These are phyloP conservation scores for Trypoxylus dichotomus DNA, from an alignment of 1,140 invertebrate genomes.

Conservation along the genomic window DNA sequence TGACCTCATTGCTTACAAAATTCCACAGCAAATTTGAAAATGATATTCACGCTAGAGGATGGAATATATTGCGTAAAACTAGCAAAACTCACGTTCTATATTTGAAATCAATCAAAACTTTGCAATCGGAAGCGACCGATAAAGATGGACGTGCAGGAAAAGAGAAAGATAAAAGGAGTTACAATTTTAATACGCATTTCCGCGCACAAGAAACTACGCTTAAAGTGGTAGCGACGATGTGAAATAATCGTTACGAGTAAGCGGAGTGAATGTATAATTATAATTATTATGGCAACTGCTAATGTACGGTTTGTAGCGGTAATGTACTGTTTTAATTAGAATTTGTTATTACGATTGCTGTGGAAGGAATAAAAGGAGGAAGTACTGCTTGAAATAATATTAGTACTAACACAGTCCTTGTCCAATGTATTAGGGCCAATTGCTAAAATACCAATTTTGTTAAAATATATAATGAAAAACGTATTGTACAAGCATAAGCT, in stretches of 20 bases:
- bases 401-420: too few relatives aligned
- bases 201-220: neutral
- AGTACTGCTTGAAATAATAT: too few relatives aligned
- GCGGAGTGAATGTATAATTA: neutral
- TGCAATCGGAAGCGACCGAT: neutral
- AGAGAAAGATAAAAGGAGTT: neutral
- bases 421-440: too few relatives aligned
- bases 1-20: conserved; percentile 12
- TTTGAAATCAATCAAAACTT: neutral
- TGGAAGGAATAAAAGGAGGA: too few relatives aligned
- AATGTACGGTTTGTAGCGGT: too few relatives aligned
- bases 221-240: neutral
- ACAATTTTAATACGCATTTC: conserved; percentile 7
- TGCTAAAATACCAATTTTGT: too few relatives aligned
- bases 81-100: neutral
- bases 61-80: neutral
- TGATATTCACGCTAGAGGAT: neutral
- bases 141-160: neutral
- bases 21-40: neutral
- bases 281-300: neutral
- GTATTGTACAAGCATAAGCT: too few relatives aligned
- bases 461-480: too few relatives aligned
- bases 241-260: neutral
- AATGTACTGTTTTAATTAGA: too few relatives aligned
- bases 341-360: too few relatives aligned